Conservation (phyloP, 1,140 invertebrate genomes). For the Heliothis virescens region DNA sequence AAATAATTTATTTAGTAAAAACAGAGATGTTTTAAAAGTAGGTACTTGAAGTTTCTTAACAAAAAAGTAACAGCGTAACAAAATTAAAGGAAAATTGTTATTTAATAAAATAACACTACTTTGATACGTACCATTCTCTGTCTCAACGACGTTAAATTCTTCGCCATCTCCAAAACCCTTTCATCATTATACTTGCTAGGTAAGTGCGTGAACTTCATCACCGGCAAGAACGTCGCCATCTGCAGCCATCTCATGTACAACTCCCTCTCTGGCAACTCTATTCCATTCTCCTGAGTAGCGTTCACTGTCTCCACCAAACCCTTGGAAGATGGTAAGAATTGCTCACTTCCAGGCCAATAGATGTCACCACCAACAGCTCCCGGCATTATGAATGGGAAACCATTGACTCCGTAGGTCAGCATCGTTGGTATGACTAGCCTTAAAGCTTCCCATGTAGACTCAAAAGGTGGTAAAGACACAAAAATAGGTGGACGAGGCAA, state of each 20-base stretch:
- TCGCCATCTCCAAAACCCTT: constrained; percentile 91
- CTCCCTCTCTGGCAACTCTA: constrained; percentile 92
- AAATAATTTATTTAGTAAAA: too few relatives aligned
- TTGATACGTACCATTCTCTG: constrained; percentile 88
- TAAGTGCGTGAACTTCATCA: constrained; percentile 95
- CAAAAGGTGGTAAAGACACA: constrained; percentile 94
- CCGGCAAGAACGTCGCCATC: constrained; percentile 95
- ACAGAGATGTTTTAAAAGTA: too few relatives aligned
- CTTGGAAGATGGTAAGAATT: constrained; percentile 81
- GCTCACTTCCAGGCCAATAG: constrained; percentile 87
- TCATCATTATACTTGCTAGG: constrained; percentile 95
- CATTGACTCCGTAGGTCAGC: constrained; percentile 94
- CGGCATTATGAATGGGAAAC: constrained; percentile 96
- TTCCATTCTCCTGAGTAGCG: constrained; percentile 86
- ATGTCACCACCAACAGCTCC: constrained; percentile 97
- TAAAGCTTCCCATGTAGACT: constrained; percentile 96
- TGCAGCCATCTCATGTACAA: constrained; percentile 98
- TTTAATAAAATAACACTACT: background rate
- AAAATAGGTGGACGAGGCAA: constrained; percentile 94
- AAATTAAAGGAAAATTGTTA: too few relatives aligned
- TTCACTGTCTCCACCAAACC: constrained; percentile 72
- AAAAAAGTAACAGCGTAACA: too few relatives aligned
- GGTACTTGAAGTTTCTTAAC: too few relatives aligned
- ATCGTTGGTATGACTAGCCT: constrained; percentile 94
- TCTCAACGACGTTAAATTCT: constrained; percentile 91